A percentile compares a stretch with the other conserved stretches of the same genome.
Conservation (phyloP, 2,797 vertebrate species). For the Mallotus villosus region DNA sequence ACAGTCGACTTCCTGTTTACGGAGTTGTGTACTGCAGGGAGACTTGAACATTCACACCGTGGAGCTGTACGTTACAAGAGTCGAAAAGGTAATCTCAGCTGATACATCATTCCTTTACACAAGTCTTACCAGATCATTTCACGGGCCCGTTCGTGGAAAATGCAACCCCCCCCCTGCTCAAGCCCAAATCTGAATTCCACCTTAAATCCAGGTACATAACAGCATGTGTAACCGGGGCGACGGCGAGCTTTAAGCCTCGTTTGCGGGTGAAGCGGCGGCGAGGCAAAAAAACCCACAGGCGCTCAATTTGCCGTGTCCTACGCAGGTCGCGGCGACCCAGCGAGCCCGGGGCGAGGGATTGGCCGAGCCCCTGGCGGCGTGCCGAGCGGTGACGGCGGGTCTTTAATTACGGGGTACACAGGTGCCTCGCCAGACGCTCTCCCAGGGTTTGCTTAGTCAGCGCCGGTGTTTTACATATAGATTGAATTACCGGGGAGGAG, state of each 20-base stretch:
- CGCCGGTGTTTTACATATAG: constrained; percentile 74
- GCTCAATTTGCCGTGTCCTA: neutral
- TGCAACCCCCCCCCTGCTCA: no score
- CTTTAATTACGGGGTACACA: constrained; percentile 57
- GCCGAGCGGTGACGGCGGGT: constrained; percentile 24
- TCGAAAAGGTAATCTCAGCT: neutral
- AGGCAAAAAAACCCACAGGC: constrained; percentile 1
- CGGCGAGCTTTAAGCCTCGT: neutral
- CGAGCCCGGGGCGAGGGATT: constrained; percentile 7
- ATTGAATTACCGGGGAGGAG: constrained; percentile 66
- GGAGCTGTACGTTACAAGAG: neutral
- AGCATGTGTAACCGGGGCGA: neutral
- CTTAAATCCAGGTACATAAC: neutral
- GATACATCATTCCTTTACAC: neutral
- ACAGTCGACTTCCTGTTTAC: neutral
- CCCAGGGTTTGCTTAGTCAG: constrained; percentile 37
- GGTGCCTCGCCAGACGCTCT: constrained; percentile 39
- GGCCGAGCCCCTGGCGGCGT: neutral
- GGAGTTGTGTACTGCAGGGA: neutral
- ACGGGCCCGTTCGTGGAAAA: neutral
- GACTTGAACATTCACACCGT: neutral
- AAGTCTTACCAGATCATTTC: constrained; percentile 1
- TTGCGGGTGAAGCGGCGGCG: no score
- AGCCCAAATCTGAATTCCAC: no score
- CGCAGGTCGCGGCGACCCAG: constrained; percentile 20